Evolutionary conservation across 1,140 invertebrate species (phyloP).

Genomic region (Drosophila nasuta): DNA sequence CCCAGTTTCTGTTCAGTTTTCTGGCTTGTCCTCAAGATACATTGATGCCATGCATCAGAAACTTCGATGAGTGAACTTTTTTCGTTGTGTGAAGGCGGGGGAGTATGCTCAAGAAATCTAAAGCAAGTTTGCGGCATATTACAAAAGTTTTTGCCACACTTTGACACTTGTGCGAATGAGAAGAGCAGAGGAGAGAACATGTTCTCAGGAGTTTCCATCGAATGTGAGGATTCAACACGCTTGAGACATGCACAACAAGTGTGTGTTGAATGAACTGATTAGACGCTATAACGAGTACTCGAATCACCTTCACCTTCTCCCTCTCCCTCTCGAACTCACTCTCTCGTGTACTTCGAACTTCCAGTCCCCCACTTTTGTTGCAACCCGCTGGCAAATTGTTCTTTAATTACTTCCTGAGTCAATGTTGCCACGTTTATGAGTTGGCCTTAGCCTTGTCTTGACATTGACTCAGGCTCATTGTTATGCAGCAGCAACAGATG

Average conservation of each 20-base stretch:
- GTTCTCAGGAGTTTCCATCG: background rate
- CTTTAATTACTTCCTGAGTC: constrained; percentile 76
- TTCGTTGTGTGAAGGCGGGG: too few species aligned
- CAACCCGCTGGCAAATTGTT: constrained; percentile 69
- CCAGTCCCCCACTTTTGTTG: constrained; percentile 25
- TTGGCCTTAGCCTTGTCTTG: constrained; percentile 27
- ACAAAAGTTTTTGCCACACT: constrained; percentile 68
- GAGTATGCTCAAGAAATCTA: constrained; percentile 7
- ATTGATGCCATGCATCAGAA: constrained; percentile 19
- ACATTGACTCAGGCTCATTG: constrained; percentile 53
- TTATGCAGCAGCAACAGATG: constrained; percentile 77
- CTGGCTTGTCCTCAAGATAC: constrained; percentile 2
- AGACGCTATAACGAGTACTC: constrained; percentile 55
- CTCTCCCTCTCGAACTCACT: background rate
- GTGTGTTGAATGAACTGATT: constrained; percentile 65
- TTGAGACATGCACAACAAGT: constrained; percentile 11
- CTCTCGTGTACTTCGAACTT: background rate
- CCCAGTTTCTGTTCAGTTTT: background rate
- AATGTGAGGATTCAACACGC: constrained; percentile 48
- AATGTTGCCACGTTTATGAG: constrained; percentile 73
- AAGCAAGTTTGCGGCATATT: constrained; percentile 69
- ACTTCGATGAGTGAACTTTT: constrained; percentile 30
- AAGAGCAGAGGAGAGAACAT: background rate
- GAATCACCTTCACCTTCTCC: constrained; percentile 6
- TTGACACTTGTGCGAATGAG: constrained; percentile 55